These are phyloP conservation scores for Anseranas semipalmata DNA, from an alignment of 2,113 vertebrate genomes.

Conservation along the genomic window DNA sequence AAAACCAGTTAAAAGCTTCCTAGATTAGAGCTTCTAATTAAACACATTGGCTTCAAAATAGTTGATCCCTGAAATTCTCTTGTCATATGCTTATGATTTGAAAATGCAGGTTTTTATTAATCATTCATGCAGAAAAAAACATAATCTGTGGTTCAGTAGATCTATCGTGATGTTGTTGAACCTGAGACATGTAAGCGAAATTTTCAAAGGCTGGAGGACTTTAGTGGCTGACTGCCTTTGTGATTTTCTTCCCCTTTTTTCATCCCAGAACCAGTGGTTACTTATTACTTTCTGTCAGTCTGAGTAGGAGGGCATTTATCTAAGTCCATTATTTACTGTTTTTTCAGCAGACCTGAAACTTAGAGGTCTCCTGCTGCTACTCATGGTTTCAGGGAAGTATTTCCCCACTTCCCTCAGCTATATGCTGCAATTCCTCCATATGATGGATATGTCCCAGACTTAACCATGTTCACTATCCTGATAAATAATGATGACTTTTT, in stretches of 20 bases:
- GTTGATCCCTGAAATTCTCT: background rate
- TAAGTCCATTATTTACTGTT: background rate
- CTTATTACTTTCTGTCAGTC: background rate
- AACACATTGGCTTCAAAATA: background rate
- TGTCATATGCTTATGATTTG: background rate
- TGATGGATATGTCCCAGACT: background rate
- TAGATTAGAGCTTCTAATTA: background rate
- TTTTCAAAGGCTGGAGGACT: background rate
- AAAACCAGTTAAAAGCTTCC: background rate
- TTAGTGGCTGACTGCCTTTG: background rate
- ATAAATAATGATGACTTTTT: background rate
- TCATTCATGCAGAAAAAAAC: background rate
- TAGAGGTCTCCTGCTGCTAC: background rate
- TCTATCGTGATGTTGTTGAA: background rate
- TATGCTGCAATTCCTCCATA: background rate
- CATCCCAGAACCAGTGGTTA: background rate
- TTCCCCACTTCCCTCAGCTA: background rate
- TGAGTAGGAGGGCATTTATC: background rate
- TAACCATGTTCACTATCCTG: background rate
- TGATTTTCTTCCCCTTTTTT: background rate
- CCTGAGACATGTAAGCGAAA: background rate
- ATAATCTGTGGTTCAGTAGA: background rate
- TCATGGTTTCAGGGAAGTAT: background rate
- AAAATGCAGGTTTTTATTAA: background rate
- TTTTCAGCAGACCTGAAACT: background rate